Evolutionary conservation across 2,797 vertebrate species (phyloP).

Genomic region (Pterois miles): DNA sequence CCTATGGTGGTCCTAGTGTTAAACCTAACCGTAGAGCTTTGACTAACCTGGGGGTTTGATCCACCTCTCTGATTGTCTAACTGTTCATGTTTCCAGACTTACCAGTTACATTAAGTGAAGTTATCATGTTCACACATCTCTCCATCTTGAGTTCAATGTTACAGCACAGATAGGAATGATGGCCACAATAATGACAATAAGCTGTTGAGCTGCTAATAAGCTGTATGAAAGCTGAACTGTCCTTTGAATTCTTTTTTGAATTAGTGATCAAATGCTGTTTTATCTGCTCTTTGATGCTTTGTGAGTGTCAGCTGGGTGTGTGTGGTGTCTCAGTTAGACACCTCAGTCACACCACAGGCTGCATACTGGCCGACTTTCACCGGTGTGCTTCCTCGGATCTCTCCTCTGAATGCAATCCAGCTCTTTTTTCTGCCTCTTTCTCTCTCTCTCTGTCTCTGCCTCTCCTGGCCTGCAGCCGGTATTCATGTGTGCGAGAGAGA

Average conservation of each 20-base stretch:
- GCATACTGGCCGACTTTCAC: background rate
- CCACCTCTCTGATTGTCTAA: too few species aligned
- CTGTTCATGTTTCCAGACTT: too few species aligned
- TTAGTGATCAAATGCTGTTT: background rate
- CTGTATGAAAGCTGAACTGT: background rate
- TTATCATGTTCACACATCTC: background rate
- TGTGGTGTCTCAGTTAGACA: background rate
- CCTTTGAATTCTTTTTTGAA: background rate
- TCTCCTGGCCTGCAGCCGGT: background rate
- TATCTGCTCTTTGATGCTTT: background rate
- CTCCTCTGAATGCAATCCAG: slow-evolving; percentile 3
- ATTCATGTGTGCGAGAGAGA: too few species aligned
- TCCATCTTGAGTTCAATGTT: background rate
- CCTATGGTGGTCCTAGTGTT: too few species aligned
- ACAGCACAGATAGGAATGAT: background rate
- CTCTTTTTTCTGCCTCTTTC: background rate
- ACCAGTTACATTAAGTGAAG: too few species aligned
- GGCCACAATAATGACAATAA: too few species aligned
- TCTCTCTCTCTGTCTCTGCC: background rate
- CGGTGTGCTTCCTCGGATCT: background rate
- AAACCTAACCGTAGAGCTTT: too few species aligned
- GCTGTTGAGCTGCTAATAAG: too few species aligned
- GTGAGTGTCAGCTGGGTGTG: background rate
- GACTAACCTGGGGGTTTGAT: too few species aligned
- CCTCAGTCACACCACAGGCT: background rate